Base-by-base conservation (phyloP, 2,888 invertebrate genomes). In the Lepidochitona cinerea region DNA sequence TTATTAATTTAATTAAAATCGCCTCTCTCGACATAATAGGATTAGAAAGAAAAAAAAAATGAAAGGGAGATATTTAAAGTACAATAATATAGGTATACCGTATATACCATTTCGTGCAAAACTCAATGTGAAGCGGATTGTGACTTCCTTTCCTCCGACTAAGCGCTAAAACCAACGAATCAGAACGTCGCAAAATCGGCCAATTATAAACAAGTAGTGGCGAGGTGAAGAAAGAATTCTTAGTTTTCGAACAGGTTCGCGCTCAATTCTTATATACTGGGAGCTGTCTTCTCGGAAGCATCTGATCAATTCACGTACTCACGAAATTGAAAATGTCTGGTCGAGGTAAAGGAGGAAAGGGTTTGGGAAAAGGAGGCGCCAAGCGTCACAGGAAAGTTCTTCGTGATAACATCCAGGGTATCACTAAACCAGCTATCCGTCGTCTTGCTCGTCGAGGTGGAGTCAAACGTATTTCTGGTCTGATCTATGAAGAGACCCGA, bases 301-400 rank as follows among this genome's bases (percentile, higher is more conserved):
- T 49, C 49, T 49, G 7, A 18, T 49, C 49, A 23, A 18, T 49
- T 23, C 18, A n/a, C n/a, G n/a, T n/a, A n/a, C 4, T 29, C 14
- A 65, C 36, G 18, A 6, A 29, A 2, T 14, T 18, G 35, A 29
- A 4, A 23, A 95, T 95, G 95, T 94, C 95, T 89, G 95, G 95
- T 77, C 94, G 95, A 75, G 95, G 95, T 75, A 95, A 95, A 92
- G 95, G 94, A 88, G 94, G 94, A 72, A 94, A 95, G 91, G 95
- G 95, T 76, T 91, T 95, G 71, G 95, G 95, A 72, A 95, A 95
- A 91, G 94, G 95, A 81, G 95, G 95, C 75, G 95, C 95, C 41
- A 95, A 95, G 90, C 94, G 95, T 81, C 95, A 96, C 91, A 92
- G 96, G 75, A 96, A 96, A 90, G 95, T 96, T 37, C 81, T 91